phyloP scores from a whole-genome alignment of 2,113 vertebrate genomes.

The Heterocephalus glaber region DNA sequence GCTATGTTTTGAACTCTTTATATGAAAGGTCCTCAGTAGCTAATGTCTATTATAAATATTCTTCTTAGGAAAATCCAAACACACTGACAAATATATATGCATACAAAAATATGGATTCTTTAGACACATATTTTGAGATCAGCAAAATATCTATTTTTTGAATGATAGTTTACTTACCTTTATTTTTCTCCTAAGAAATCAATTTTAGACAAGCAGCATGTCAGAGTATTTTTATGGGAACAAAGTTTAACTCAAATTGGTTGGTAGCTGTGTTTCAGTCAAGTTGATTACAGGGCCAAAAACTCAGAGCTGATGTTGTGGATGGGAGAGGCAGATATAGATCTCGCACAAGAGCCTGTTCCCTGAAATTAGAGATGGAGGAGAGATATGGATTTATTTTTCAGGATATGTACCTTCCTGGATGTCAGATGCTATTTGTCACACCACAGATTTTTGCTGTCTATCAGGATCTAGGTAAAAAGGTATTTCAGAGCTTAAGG shows the following conservation, averaged over 20 bases:
- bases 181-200: slow-evolving; percentile 55
- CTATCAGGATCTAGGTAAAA: slow-evolving; percentile 85
- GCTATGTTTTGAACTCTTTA: background rate
- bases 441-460: slow-evolving; percentile 85
- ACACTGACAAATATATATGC: background rate
- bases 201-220: background rate
- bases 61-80: background rate
- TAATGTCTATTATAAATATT: slow-evolving; percentile 12
- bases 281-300: slow-evolving; percentile 70
- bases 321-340: slow-evolving; percentile 81
- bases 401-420: slow-evolving; percentile 85
- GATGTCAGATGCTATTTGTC: slow-evolving; percentile 89
- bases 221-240: background rate
- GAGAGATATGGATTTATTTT: slow-evolving; percentile 86
- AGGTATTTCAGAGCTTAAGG: slow-evolving; percentile 80
- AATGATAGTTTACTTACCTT: background rate
- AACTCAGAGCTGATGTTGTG: slow-evolving; percentile 77
- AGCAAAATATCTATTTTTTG: background rate
- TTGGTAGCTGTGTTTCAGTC: slow-evolving; percentile 9
- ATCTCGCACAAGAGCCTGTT: slow-evolving; percentile 85
- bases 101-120: slow-evolving; percentile 32
- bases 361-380: slow-evolving; percentile 86
- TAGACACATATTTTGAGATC: background rate
- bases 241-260: slow-evolving; percentile 31
- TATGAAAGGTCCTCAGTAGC: background rate